Evolutionary conservation across 2,113 vertebrate genomes (phyloP).

Genomic region (Leptocoma aspasia): DNA sequence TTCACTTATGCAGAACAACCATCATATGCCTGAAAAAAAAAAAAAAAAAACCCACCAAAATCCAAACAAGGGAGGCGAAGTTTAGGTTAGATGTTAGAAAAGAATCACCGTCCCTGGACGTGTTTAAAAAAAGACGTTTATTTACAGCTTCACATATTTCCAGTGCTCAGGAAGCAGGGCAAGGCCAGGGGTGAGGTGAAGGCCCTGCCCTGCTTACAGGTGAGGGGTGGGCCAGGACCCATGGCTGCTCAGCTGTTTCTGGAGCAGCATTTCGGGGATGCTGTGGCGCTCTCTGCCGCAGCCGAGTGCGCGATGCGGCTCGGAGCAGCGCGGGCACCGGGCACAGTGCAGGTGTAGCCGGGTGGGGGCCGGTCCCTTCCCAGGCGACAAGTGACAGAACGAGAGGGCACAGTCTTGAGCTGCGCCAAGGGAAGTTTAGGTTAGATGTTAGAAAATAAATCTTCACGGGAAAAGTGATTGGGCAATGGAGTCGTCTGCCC

Average conservation of each 20-base stretch:
- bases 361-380: background rate
- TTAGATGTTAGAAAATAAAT: background rate
- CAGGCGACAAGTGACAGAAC: background rate
- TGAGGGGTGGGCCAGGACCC: background rate
- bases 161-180: background rate
- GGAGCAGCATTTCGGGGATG: background rate
- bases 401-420: background rate
- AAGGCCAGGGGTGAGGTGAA: background rate
- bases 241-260: background rate
- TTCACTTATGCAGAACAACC: background rate
- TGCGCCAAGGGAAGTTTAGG: background rate
- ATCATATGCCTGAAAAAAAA: background rate
- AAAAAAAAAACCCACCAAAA: too few species aligned
- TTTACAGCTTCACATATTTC: background rate
- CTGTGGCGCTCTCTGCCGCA: background rate
- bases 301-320: background rate
- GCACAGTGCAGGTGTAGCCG: rapidly evolving
- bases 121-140: background rate
- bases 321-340: background rate
- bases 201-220: background rate
- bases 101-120: too few species aligned
- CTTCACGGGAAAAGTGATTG: background rate
- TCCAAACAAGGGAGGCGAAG: background rate
- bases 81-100: too few species aligned
- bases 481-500: background rate